phyloP scores from a whole-genome alignment of 2,888 invertebrate species.

The Oxystoma pomonae region DNA sequence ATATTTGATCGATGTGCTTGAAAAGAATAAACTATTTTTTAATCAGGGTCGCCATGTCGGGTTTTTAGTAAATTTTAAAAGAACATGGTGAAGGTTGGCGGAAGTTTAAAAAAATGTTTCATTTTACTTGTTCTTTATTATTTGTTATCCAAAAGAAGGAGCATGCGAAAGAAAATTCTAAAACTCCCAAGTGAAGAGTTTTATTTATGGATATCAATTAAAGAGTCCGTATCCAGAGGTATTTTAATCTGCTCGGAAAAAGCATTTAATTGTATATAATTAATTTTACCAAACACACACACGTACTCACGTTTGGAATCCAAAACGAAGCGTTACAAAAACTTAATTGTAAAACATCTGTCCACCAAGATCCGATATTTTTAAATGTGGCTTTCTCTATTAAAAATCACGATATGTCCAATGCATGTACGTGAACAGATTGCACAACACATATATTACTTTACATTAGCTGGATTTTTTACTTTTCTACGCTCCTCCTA shows the following conservation, averaged over 20 bases:
- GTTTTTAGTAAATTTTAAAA: too few species aligned
- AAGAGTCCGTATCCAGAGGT: background rate
- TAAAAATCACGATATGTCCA: background rate
- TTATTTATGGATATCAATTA: conserved; percentile 1
- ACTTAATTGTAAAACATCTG: conserved; percentile 1
- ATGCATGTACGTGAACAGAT: background rate
- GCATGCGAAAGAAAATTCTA: too few species aligned
- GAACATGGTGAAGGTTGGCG: too few species aligned
- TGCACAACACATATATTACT: background rate
- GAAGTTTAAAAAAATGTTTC: too few species aligned
- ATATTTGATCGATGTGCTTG: too few species aligned
- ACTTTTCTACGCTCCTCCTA: background rate
- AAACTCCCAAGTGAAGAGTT: background rate
- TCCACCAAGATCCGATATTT: background rate
- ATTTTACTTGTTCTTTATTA: background rate
- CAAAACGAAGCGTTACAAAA: conserved; percentile 1
- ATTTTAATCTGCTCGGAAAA: background rate
- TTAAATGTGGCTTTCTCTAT: background rate
- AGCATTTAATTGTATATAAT: conserved; percentile 1
- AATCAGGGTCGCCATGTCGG: too few species aligned
- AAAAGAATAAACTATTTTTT: too few species aligned
- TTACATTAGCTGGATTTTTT: background rate
- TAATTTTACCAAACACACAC: conserved; percentile 3
- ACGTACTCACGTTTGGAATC: conserved; percentile 1
- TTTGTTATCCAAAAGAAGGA: background rate